Evolutionary conservation across 35 echinoderm and acorn worm species (phyloP).

Genomic region (Heliocidaris erythrogramma): DNA sequence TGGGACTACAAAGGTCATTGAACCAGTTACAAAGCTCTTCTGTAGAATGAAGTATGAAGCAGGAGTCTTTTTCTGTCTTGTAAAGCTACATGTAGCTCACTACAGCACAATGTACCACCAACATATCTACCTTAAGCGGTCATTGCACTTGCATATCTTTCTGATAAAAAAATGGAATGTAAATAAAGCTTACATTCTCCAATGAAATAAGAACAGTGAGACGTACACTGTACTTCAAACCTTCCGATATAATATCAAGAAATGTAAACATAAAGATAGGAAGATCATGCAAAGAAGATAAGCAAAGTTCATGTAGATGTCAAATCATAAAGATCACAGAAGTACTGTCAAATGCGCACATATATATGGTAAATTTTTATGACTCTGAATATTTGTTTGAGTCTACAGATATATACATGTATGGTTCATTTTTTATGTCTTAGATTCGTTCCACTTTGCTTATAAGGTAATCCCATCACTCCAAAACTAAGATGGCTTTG

Average conservation of each 20-base stretch:
- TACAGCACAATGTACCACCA: too few relatives aligned
- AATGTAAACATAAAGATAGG: not conserved
- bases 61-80: too few relatives aligned
- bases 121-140: not conserved
- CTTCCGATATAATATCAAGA: not conserved
- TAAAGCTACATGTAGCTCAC: too few relatives aligned
- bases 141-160: not conserved
- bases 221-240: not conserved
- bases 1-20: too few relatives aligned
- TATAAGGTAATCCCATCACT: too few relatives aligned
- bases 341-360: not conserved
- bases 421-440: not conserved
- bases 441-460: not conserved
- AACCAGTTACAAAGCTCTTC: too few relatives aligned
- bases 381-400: not conserved
- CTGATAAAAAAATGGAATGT: not conserved
- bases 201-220: not conserved
- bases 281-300: not conserved
- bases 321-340: not conserved
- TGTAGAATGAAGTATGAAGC: too few relatives aligned
- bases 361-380: too few relatives aligned
- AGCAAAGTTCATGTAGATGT: not conserved
- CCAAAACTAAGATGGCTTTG: too few relatives aligned
- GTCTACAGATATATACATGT: not conserved
- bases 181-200: not conserved